These are phyloP conservation scores for Hyppa rectilinea DNA, from an alignment of 2,888 invertebrate genomes.

Conservation along the genomic window DNA sequence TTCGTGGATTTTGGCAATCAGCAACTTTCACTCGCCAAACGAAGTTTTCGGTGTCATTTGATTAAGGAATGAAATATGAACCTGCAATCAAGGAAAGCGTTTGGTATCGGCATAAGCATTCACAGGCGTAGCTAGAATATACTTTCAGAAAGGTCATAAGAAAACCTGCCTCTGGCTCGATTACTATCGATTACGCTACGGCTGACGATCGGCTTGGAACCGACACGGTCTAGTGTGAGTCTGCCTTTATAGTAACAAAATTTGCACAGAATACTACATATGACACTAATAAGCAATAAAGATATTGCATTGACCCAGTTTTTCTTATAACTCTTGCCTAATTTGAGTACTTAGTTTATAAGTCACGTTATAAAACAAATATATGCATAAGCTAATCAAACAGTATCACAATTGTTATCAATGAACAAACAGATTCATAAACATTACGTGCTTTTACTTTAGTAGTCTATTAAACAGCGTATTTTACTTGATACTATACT, in stretches of 20 bases:
- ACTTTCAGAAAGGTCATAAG: neutral
- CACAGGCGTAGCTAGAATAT: conserved; percentile 9
- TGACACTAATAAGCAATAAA: neutral
- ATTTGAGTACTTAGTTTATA: neutral
- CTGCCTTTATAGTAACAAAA: neutral
- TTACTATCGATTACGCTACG: no score
- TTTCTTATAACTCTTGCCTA: conserved; percentile 4
- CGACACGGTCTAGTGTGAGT: no score
- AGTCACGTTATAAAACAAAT: conserved; percentile 24
- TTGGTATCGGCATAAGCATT: neutral
- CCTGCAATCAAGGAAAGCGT: neutral
- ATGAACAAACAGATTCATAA: conserved; percentile 20
- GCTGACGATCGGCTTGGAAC: no score
- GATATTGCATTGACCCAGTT: conserved; percentile 28
- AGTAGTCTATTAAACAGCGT: neutral
- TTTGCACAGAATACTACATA: neutral
- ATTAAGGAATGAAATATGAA: neutral
- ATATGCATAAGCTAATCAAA: conserved; percentile 33
- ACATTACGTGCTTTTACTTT: conserved; percentile 1
- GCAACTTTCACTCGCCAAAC: neutral
- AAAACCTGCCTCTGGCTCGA: conserved; percentile 2
- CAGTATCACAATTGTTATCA: conserved; percentile 28
- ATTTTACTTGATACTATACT: neutral
- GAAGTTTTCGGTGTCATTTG: neutral
- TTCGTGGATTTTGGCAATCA: neutral